Evolutionary conservation across 2,888 invertebrate species (phyloP).

Genomic region (Heliconius sara): DNA sequence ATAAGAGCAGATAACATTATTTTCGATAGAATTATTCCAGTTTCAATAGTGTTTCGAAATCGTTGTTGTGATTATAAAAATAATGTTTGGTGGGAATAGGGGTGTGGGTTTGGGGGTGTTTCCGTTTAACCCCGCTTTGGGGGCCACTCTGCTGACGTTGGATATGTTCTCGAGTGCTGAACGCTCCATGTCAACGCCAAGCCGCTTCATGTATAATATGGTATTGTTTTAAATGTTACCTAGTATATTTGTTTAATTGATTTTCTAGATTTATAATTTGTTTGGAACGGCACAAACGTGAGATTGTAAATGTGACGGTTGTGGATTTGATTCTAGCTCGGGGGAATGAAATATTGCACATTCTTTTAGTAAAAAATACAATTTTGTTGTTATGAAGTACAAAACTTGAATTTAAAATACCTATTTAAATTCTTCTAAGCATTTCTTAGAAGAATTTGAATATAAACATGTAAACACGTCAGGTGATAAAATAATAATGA

Average conservation of each 20-base stretch:
- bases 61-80: neutral
- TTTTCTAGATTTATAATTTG: too few relatives aligned
- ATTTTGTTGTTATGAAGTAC: too few relatives aligned
- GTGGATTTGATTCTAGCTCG: neutral
- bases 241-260: neutral
- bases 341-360: neutral
- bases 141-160: conserved; percentile 42
- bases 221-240: neutral
- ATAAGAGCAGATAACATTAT: conserved; percentile 4
- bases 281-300: too few relatives aligned
- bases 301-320: too few relatives aligned
- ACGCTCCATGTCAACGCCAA: conserved; percentile 36
- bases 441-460: too few relatives aligned
- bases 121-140: conserved; percentile 41
- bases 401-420: too few relatives aligned
- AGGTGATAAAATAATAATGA: too few relatives aligned
- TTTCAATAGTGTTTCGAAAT: conserved; percentile 7
- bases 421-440: too few relatives aligned
- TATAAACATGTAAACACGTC: too few relatives aligned
- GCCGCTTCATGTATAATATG: conserved; percentile 19
- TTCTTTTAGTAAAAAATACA: too few relatives aligned
- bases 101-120: conserved; percentile 37
- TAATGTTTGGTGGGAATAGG: conserved; percentile 14
- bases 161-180: conserved; percentile 42
- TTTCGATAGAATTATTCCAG: neutral